Base-by-base conservation (phyloP, 2,888 invertebrate species). In the Steromphala cineraria region DNA sequence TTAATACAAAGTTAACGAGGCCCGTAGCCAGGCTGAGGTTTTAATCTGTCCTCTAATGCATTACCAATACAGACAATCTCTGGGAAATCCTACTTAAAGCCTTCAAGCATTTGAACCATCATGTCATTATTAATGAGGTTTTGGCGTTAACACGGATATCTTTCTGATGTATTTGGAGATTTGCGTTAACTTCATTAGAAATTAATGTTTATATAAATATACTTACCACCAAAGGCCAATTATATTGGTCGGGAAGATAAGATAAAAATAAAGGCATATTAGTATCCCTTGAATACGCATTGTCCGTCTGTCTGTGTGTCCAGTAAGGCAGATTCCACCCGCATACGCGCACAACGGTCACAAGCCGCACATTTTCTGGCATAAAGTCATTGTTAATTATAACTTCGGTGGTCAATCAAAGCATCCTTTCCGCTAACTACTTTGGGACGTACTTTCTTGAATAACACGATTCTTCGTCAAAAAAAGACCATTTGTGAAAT, bases 161-260 rank as follows among this genome's bases (percentile, higher is more conserved):
- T 46, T 46, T 46, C 46, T 46, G 46, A 13, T n/a, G 56, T 56
- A 24, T 56, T 19, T 56, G 4, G 19, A 13, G n/a, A 24, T 56
- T 55, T 56, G 8, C 21, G 8, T 56, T 15, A 17, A 24, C 1
- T 56, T 19, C 24, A 19, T 56, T 46, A 46, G 46, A 1, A 24
- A 24, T 24, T n/a, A n/a, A n/a, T 56, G 56, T 67, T n/a, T 67
- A 24, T 31, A n/a, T 24, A 67, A 40, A 28, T 31, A 80, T 93
- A 96, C 97, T 96, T 95, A 97, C 97, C 97, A 97, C 95, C 96
- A 96, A 94, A 96, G 96, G 94, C 96, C 96, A 78, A 92, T 91
- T 53, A 92, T 92, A 94, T 96, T 96, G 95, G 96, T 96, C 95
- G 97, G 97, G 95, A 96, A 96, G 95, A 97, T 96, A 94, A 97